A percentile compares a stretch with the other conserved stretches of the same genome.
Conservation (phyloP, 2,113 vertebrate genomes). For the Oenanthe melanoleuca region DNA sequence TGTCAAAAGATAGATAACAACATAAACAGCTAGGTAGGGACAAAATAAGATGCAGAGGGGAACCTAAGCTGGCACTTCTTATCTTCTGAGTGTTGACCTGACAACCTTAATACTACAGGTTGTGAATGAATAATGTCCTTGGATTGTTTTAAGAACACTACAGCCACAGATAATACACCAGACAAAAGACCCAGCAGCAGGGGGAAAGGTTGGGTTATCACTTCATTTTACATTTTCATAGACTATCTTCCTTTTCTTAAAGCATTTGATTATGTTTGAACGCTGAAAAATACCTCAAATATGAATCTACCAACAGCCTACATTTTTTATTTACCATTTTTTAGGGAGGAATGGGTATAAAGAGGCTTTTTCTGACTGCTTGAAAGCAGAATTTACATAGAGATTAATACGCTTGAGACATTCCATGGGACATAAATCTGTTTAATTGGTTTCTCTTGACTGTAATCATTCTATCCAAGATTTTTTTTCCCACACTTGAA, state of each 20-base stretch:
- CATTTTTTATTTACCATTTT: neutral
- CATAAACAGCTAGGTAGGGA: neutral
- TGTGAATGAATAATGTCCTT: neutral
- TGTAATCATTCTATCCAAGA: neutral
- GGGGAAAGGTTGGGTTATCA: neutral
- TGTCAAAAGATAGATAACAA: neutral
- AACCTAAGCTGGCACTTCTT: neutral
- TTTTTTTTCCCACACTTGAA: constrained; percentile 14
- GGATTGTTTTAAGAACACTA: neutral
- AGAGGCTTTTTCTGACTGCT: neutral
- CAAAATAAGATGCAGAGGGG: neutral
- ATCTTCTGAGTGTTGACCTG: neutral
- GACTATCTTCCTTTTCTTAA: neutral
- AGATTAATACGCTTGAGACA: constrained; percentile 23
- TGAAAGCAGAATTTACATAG: constrained; percentile 17
- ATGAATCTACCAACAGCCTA: neutral
- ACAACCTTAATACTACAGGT: neutral
- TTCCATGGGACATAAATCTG: neutral
- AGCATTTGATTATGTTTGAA: neutral
- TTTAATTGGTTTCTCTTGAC: constrained; percentile 45
- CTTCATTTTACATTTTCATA: neutral
- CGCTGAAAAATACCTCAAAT: constrained; percentile 6
- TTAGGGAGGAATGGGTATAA: neutral
- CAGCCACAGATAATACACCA: neutral
- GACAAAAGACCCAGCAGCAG: neutral